Conservation (phyloP, 2,113 vertebrate species). For the Synodontis membranacea region DNA sequence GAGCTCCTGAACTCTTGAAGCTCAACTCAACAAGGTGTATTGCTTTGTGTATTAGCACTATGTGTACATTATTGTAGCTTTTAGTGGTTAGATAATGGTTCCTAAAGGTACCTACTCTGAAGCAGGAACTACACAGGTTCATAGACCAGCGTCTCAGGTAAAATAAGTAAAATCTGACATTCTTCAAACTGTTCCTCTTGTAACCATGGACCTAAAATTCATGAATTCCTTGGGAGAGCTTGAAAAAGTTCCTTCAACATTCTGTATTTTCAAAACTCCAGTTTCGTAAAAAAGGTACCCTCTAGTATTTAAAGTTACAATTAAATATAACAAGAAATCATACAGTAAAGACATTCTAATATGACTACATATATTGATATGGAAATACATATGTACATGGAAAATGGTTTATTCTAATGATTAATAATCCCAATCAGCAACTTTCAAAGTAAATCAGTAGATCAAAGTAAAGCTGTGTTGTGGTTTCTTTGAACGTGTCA, state of each 20-base stretch:
- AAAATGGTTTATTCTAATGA: background rate
- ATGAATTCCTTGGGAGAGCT: too few relatives aligned
- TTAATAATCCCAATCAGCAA: background rate
- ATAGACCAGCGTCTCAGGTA: background rate
- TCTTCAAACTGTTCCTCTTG: too few relatives aligned
- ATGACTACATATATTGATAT: background rate
- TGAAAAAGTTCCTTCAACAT: background rate
- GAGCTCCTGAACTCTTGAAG: background rate
- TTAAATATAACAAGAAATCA: background rate
- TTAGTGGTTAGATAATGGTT: background rate
- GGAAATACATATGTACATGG: background rate
- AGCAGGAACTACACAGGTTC: background rate
- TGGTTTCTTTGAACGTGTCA: background rate
- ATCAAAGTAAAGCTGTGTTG: background rate
- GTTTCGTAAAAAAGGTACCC: background rate
- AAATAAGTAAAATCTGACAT: background rate
- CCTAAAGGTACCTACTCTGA: background rate
- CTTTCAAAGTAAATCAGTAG: background rate
- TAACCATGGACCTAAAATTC: too few relatives aligned
- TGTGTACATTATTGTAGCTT: background rate
- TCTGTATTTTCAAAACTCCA: background rate
- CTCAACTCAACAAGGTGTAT: background rate
- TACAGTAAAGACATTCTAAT: background rate
- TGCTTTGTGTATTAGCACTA: background rate
- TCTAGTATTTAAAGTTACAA: background rate